Base-by-base conservation (phyloP, 2,888 invertebrate genomes). In the Tiphia femorata region DNA sequence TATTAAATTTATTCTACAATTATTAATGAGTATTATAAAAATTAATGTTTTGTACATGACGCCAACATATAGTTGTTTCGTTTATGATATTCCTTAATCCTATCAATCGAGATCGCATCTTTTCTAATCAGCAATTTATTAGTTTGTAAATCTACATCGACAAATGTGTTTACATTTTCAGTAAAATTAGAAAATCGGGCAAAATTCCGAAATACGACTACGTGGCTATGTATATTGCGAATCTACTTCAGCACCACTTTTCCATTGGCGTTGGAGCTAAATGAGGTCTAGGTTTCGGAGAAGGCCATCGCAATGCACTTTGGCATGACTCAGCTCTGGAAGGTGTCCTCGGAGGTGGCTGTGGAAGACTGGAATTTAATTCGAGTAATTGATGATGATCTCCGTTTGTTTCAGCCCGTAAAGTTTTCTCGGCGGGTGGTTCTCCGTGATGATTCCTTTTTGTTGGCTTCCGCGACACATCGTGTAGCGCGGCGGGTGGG, bases 401-500 rank as follows among this genome's bases (percentile, higher is more conserved):
- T 5, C 62, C 61, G 14, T 64, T 68, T 1, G 41, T 41, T 1
- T 79, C 79, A 2, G 62, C 47, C 19, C 69, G 68, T 2, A 54
- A 50, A 25, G 33, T 63, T 38, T 71, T 76, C 14, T 78, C 77
- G 4, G 8, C 10, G 10, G 79, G 76, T 4, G 84, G 83, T 66
- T 87, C 87, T 1, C 87, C 87, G 55, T 86, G 86, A 62, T 87
- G 83, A 64, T 86, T 89, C 41, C 91, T 83, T 76, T 91, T 91
- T 49, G 87, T 86, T 0, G 90, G 88, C 72, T 89, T 90, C 17
- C 79, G 74, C 27, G 66, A 58, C 12, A 61, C 35, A 2, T 79
- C 78, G 27, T 77, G 72, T 2, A 58, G 51, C 1, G 77, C 68
- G 1, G 78, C 62, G 0, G 81, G 75, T 0, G 84, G 83, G 0